Evolutionary conservation across 2,888 invertebrate genomes (phyloP), one percentile per base, ranked within the genome.

Genomic region (Oligia fasciuncula): DNA sequence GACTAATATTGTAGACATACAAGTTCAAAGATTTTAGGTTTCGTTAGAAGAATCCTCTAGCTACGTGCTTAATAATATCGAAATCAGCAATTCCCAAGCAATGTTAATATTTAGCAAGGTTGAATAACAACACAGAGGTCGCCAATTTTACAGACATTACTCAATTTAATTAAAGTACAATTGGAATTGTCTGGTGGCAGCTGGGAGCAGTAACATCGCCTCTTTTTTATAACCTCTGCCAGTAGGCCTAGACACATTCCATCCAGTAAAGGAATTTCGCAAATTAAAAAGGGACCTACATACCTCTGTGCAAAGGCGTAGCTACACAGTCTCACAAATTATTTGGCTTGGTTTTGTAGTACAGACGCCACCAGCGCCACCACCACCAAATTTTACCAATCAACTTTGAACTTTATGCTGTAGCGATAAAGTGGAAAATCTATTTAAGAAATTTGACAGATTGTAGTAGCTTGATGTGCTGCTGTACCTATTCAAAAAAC

Each of bases 261-360:
- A 66, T 70, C 57, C 67, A 85, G 76, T 75, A 80, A 76, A 84
- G 88, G 87, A 87, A 88, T 88, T 84, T 75, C 49, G 54, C 65
- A 87, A n/a, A 86, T 83, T 77, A 80, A 71, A 85, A 85, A 80
- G 78, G 75, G 77, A 73, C 13, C 29, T 73, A 76, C n/a, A 40
- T 46, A 40, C 11, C 35, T 60, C n/a, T 60, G 54, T 57, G 57
- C 19, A 57, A 35, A 71, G 40, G 40, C 35, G 51, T 49, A 49
- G 13, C 49, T 49, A 46, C 46, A 8, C 19, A 60, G 11, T 54
- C 14, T n/a, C n/a, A 51, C 4, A 46, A 68, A 67, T 67, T 70
- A 57, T 79, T 67, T 67, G 13, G 51, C n/a, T 66, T 76, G 63
- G 43, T 65, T 23, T 23, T 80, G 63, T 14, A 29, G 51, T 65